Base-by-base conservation (phyloP, 2,113 vertebrate genomes). In the Scytalopus superciliaris region DNA sequence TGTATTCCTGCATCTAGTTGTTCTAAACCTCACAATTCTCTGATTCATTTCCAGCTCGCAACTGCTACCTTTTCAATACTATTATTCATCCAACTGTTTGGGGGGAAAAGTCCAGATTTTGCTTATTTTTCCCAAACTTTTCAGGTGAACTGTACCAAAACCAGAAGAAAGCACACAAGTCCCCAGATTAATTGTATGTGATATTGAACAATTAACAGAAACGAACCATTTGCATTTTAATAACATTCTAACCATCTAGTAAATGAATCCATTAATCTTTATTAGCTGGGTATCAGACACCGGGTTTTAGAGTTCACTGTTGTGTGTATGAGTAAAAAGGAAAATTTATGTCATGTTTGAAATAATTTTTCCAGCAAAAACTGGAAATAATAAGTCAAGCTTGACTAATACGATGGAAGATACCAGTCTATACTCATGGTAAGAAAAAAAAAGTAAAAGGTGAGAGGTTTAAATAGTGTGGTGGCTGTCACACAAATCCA, bases 151-250 rank as follows among this genome's bases (percentile, higher is more conserved):
- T 66, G 69, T 90, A 97, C 80, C 87, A 97, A 97, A 96, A 91
- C 82, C 74, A 52, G 94, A 95, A 94, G 91, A 96, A 97, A 95
- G 75, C 94, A 59, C 96, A 91, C 91, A 98, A 97, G 86, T 97
- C 68, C 95, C 96, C 91, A 98, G 98, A 98, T 98, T 98, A 99
- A 99, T 99, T 98, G 95, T 94, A 98, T 98, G 94, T 98, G 98
- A 99, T 99, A 98, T 98, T 96, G 97, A 98, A 98, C 98, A 99
- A 99, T 99, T 99, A 99, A 97, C 97, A 98, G 98, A 98, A 99
- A 98, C 97, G 97, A 99, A 98, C 97, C 96, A 99, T 99, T 99
- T 99, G 98, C 99, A 99, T 99, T 99, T 99, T 99, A 99, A 99
- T 99, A 98, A 98, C 98, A 98, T 98, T 98, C 98, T 99, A 98